phyloP scores from a whole-genome alignment of 2,888 invertebrate genomes.

The Drosophila siamana region DNA sequence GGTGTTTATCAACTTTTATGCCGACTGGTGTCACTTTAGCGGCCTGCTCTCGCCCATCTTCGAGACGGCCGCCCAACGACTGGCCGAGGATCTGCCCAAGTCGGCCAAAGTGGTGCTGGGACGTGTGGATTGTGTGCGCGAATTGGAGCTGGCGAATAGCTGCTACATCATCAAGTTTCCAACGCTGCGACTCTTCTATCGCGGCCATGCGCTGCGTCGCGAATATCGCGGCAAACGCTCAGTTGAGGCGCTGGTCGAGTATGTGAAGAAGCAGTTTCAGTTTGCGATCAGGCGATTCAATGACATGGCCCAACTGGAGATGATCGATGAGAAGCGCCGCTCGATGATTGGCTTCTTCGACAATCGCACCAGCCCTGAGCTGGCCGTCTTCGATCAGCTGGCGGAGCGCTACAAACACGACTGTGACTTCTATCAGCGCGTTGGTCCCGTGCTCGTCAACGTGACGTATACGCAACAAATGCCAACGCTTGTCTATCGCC shows the following conservation, averaged over 20 bases:
- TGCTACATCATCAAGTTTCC: constrained; percentile 58
- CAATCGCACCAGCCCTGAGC: not conserved
- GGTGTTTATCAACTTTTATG: constrained; percentile 65
- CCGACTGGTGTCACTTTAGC: constrained; percentile 68
- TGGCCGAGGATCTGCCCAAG: constrained; percentile 25
- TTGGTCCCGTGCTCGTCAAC: constrained; percentile 17
- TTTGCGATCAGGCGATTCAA: constrained; percentile 26
- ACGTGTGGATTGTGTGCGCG: constrained; percentile 52
- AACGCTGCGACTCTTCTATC: constrained; percentile 47
- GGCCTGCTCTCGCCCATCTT: constrained; percentile 45
- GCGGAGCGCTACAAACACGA: constrained; percentile 56
- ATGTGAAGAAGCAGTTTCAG: constrained; percentile 41
- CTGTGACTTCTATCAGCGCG: constrained; percentile 60
- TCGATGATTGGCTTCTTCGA: constrained; percentile 54
- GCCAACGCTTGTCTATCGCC: constrained; percentile 50
- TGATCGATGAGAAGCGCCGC: constrained; percentile 35
- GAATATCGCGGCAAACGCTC: constrained; percentile 65
- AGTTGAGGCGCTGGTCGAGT: constrained; percentile 48
- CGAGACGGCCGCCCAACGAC: constrained; percentile 41
- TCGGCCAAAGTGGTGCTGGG: constrained; percentile 37
- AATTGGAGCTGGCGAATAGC: constrained; percentile 24
- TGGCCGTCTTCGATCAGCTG: constrained; percentile 19
- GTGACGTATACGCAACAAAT: constrained; percentile 29
- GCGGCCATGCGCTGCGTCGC: constrained; percentile 46
- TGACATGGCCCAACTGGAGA: constrained; percentile 15